Evolutionary conservation across 2,888 invertebrate species (phyloP).

Genomic region (Acrobasis suavella): DNA sequence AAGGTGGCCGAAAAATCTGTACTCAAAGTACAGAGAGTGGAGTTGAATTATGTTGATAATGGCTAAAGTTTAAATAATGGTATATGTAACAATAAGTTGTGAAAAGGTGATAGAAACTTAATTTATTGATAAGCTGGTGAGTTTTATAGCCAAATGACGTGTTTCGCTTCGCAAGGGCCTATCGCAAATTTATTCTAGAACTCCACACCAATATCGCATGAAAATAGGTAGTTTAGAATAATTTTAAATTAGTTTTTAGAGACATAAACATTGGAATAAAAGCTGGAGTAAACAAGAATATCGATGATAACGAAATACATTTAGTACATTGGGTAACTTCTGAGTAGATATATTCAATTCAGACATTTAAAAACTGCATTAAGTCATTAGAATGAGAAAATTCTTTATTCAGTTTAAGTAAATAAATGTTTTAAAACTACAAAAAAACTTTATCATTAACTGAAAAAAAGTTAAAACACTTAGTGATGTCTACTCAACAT

Average conservation of each 20-base stretch:
- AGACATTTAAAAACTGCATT: no score
- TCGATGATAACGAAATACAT: no score
- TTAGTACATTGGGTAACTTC: no score
- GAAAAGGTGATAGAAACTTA: conserved; percentile 44
- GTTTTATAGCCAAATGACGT: conserved; percentile 69
- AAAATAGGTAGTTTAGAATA: background rate
- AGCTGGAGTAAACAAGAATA: background rate
- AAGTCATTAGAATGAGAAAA: no score
- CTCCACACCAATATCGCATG: background rate
- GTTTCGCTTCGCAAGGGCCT: conserved; percentile 38
- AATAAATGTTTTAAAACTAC: no score
- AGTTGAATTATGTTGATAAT: conserved; percentile 29
- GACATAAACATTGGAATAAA: background rate
- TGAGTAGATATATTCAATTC: no score
- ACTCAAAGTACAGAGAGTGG: conserved; percentile 29
- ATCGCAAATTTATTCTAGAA: conserved; percentile 8
- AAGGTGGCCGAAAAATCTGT: conserved; percentile 38
- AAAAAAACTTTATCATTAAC: no score
- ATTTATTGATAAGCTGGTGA: conserved; percentile 48
- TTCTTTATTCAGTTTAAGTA: no score
- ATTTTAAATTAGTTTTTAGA: background rate
- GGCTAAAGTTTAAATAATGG: conserved; percentile 32
- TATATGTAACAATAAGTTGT: conserved; percentile 43
- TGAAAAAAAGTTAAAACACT: no score
- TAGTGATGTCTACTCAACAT: no score